Percentiles rank a stretch among this genome's conserved stretches.
Evolutionary conservation across 2,797 vertebrate species (phyloP).

Genomic region (Parauchenoglanis punctatus): DNA sequence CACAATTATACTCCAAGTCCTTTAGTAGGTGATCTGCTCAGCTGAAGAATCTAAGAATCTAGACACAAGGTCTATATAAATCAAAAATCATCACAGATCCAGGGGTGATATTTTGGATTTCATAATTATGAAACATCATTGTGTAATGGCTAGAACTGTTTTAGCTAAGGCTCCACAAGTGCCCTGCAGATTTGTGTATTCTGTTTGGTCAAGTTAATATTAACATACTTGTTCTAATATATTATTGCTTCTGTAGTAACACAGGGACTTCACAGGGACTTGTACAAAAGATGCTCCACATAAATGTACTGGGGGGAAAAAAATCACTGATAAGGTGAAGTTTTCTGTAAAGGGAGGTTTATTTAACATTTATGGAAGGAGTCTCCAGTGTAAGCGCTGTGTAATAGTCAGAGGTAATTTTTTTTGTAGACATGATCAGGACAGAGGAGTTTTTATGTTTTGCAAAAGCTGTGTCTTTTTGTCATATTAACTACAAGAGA

Average conservation of each 20-base stretch:
- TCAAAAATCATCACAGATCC: background rate
- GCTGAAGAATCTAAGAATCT: background rate
- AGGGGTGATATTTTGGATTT: background rate
- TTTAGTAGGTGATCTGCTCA: background rate
- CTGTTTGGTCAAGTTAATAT: background rate
- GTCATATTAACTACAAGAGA: background rate
- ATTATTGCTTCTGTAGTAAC: background rate
- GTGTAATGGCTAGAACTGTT: background rate
- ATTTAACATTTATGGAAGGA: background rate
- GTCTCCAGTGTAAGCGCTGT: background rate
- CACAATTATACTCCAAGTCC: too few relatives aligned
- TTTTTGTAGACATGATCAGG: background rate
- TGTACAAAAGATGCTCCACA: background rate
- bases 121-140: background rate
- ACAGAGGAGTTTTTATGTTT: background rate
- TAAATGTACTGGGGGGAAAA: background rate
- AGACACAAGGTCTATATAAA: background rate
- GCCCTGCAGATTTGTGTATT: background rate
- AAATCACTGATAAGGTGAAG: background rate
- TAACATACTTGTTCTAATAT: background rate
- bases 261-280: background rate
- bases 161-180: background rate
- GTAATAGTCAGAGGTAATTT: too few relatives aligned
- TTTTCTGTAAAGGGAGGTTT: background rate
- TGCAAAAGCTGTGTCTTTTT: background rate